These are phyloP conservation scores for Haliclystus octoradiatus DNA, from an alignment of 30 jellyfish, hydroid and myxozoan genomes.

Conservation along the genomic window DNA sequence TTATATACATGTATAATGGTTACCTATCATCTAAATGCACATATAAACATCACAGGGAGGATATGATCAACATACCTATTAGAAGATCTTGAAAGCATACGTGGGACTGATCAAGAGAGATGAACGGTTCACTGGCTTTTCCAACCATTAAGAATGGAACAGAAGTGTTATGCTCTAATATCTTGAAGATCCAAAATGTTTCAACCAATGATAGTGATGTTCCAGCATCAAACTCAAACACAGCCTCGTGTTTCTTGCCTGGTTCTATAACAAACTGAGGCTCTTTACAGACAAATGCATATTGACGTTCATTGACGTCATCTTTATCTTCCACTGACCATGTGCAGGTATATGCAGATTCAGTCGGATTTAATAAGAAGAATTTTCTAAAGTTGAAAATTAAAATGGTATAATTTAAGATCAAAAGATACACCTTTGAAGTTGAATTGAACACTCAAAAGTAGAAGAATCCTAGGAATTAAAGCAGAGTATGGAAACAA, in stretches of 20 bases:
- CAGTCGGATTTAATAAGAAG: conserved; percentile 71
- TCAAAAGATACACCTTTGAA: no score
- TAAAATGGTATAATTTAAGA: no score
- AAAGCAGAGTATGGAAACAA: not conserved
- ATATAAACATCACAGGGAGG: not conserved
- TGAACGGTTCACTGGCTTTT: conserved; percentile 61
- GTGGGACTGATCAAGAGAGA: conserved; percentile 80
- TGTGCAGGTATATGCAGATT: conserved; percentile 43
- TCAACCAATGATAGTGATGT: conserved; percentile 58
- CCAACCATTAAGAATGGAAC: conserved; percentile 81
- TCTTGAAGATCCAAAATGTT: conserved; percentile 71
- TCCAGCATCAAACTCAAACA: conserved; percentile 56
- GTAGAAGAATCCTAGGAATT: no score
- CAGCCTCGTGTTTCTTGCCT: conserved; percentile 68
- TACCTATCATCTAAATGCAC: not conserved
- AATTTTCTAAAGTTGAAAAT: no score
- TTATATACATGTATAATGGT: no score
- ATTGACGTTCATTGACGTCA: conserved; percentile 12
- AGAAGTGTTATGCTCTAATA: conserved; percentile 61
- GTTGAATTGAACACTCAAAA: no score
- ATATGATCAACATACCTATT: conserved; percentile 29
- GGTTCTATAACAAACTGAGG: conserved; percentile 53
- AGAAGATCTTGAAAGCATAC: conserved; percentile 60
- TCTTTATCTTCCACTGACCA: conserved; percentile 60
- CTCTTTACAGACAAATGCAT: conserved; percentile 34